phyloP scores from a whole-genome alignment of 2,797 vertebrate genomes.

The Nyctibius grandis region DNA sequence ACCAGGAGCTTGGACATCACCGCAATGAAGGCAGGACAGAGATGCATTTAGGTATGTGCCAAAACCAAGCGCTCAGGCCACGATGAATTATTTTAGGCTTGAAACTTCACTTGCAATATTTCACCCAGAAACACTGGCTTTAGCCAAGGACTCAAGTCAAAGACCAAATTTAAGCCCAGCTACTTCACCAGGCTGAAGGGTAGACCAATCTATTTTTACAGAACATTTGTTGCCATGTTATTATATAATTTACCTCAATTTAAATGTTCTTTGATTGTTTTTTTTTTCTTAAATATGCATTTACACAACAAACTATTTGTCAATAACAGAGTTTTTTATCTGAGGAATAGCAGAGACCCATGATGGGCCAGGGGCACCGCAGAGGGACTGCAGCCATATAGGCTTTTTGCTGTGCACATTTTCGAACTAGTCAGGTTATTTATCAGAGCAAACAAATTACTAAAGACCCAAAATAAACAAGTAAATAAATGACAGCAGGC shows the following conservation, averaged over 20 bases:
- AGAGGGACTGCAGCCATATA: neutral
- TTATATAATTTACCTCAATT: neutral
- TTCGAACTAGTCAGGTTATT: neutral
- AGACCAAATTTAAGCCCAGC: neutral
- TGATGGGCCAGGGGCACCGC: neutral
- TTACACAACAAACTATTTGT: neutral
- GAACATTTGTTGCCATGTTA: neutral
- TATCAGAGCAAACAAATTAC: neutral
- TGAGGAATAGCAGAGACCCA: neutral
- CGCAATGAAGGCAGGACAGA: neutral
- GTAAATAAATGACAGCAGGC: neutral
- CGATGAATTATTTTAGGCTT: neutral
- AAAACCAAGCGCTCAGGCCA: neutral
- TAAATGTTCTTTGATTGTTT: neutral
- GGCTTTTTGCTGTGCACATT: neutral
- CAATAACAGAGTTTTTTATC: neutral
- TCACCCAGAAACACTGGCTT: neutral
- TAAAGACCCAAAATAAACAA: neutral
- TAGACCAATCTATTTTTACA: neutral
- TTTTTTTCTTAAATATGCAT: neutral
- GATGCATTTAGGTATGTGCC: neutral
- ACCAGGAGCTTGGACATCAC: neutral
- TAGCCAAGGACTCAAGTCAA: neutral
- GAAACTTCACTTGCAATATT: conserved; percentile 2
- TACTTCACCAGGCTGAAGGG: neutral